phyloP scores from a whole-genome alignment of 2,113 vertebrate genomes.

The Rhynchomys soricoides region DNA sequence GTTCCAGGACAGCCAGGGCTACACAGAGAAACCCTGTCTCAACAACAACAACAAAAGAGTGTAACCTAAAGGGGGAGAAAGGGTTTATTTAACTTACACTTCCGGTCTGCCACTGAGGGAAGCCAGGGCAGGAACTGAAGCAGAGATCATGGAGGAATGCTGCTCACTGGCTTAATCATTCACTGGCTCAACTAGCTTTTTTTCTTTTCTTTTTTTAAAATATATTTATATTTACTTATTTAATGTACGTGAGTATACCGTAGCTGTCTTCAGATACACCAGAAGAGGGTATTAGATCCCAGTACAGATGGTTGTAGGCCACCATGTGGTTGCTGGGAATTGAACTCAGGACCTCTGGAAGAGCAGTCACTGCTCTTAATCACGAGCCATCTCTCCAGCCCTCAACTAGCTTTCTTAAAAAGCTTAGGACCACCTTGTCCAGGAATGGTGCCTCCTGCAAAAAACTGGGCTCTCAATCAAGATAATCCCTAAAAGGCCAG shows the following conservation, averaged over 20 bases:
- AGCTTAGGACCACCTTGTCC: not conserved
- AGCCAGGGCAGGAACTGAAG: not conserved
- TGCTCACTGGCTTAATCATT: not conserved
- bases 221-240: no score
- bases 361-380: no score
- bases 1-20: not conserved
- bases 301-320: no score
- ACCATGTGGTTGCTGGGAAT: no score
- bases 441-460: not conserved
- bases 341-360: no score
- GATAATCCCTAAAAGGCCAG: not conserved
- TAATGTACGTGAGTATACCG: no score
- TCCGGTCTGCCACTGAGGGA: not conserved
- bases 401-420: not conserved
- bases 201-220: no score
- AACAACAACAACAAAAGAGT: not conserved
- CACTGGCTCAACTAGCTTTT: no score
- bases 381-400: no score
- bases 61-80: not conserved
- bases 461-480: not conserved
- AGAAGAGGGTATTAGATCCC: no score
- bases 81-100: not conserved
- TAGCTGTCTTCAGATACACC: no score
- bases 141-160: not conserved
- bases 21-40: not conserved